Evolutionary conservation across 2,113 vertebrate species (phyloP), one percentile per base, ranked within the genome.

Genomic region (Loxodonta africana): DNA sequence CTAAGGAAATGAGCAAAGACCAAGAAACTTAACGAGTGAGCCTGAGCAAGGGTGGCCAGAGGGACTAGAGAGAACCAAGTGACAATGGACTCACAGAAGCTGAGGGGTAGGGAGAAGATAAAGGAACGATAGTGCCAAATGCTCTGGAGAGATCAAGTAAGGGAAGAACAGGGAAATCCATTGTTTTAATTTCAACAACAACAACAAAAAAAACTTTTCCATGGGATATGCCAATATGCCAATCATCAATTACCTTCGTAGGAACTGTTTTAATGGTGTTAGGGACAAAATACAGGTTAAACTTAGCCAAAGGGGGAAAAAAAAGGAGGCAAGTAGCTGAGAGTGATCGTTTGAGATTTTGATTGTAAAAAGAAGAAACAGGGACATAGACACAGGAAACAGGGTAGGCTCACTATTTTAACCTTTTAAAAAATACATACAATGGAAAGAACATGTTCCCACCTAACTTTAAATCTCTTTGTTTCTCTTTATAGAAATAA

Each of bases 391-490:
- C 57, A 57, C 8, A 93, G 17, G 28, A 95, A 73, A 41, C 25
- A 73, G 23, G 28, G 5, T 41, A 48, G 26, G 57, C 23, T 71
- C 20, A 51, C 33, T 18, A 53, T 83, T 90, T 65, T 86, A 96
- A 84, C 21, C 3, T 83, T 87, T 81, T 57, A 41, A 78, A 51
- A 71, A 20, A 23, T 5, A 76, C 8, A 71, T 5, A 15, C 30
- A 41, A 78, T 57, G 69, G 48, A 44, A 71, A 3, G 71, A 84
- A 69, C 53, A 41, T 57, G 7, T 53, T 73, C 48, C 63, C 28
- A 76, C 37, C 44, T 76, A 69, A 83, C 51, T 84, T 83, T 93
- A 81, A 90, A 83, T 17, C 37, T 81, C 28, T 71, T 88, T 94
- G n/a, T 53, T 84, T 96, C 92, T 63, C 69, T 67, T 83, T 20